Conservation (phyloP, 2,113 vertebrate species). For the Pitta sordida region DNA sequence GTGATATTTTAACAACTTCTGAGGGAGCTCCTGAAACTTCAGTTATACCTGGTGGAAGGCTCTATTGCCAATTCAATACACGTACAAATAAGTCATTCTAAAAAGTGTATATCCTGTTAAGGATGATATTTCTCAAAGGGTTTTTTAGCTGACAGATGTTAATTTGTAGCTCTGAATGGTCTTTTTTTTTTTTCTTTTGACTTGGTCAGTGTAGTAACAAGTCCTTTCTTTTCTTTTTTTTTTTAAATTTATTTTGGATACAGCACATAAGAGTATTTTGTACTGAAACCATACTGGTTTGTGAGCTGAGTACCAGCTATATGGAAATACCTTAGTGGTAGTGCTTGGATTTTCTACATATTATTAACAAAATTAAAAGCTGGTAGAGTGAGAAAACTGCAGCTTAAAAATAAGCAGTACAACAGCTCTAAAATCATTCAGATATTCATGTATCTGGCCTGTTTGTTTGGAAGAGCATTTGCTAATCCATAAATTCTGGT, state of each 20-base stretch:
- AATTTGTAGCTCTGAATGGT: slow-evolving; percentile 50
- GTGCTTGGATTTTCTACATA: slow-evolving; percentile 17
- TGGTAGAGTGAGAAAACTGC: not conserved
- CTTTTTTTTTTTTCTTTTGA: not conserved
- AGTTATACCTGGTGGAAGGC: slow-evolving; percentile 68
- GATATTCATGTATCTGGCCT: not conserved
- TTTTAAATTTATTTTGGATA: slow-evolving; percentile 34
- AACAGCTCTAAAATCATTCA: not conserved
- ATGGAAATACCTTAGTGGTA: slow-evolving; percentile 43
- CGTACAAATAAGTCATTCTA: not conserved
- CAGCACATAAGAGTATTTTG: slow-evolving; percentile 66
- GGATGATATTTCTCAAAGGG: slow-evolving; percentile 32
- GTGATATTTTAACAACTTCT: slow-evolving; percentile 80
- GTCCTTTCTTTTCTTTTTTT: slow-evolving; percentile 5
- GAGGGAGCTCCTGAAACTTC: slow-evolving; percentile 72
- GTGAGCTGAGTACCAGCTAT: slow-evolving; percentile 55
- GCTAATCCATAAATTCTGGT: not conserved
- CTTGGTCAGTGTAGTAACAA: slow-evolving; percentile 56
- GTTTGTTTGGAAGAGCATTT: not conserved
- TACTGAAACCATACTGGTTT: slow-evolving; percentile 68
- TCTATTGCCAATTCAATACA: slow-evolving; percentile 42
- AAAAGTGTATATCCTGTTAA: slow-evolving; percentile 35
- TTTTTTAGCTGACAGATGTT: slow-evolving; percentile 51
- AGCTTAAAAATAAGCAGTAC: not conserved
- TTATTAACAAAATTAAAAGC: not conserved